Percentiles rank a stretch among this genome's conserved stretches.
Conservation (phyloP, 2,888 invertebrate species). For the Netelia inedita region DNA sequence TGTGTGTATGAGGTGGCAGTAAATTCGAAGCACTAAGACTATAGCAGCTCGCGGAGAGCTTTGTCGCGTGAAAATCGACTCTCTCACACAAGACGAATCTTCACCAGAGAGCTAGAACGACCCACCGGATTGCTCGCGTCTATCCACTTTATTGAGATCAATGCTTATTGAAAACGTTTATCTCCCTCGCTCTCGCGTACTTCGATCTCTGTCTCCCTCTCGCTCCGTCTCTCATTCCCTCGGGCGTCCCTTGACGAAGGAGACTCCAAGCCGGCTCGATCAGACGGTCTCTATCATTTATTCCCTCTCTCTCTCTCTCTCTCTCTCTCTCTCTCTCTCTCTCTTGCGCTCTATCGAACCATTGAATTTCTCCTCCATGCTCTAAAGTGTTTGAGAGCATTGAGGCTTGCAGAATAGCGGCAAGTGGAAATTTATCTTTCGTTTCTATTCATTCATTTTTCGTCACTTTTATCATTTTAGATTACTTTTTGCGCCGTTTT, state of each 20-base stretch:
- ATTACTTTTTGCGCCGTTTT: background rate
- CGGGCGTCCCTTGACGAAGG: constrained; percentile 26
- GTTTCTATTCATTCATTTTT: background rate
- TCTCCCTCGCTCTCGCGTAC: constrained; percentile 52
- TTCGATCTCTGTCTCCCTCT: constrained; percentile 12
- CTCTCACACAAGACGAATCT: constrained; percentile 59
- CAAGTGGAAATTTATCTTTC: background rate
- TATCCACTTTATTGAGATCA: constrained; percentile 78
- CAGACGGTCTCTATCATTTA: constrained; percentile 62
- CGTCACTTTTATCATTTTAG: background rate
- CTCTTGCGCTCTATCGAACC: constrained; percentile 13
- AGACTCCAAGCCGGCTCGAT: constrained; percentile 52
- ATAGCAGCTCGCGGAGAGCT: constrained; percentile 65
- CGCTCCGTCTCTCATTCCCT: constrained; percentile 9
- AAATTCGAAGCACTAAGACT: constrained; percentile 43
- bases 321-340: background rate
- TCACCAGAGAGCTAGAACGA: constrained; percentile 56
- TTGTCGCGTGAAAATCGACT: constrained; percentile 64
- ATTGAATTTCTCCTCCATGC: constrained; percentile 6
- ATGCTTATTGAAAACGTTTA: constrained; percentile 77
- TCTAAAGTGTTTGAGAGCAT: background rate
- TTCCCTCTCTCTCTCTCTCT: constrained; percentile 31
- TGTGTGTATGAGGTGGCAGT: constrained; percentile 34
- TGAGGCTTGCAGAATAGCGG: background rate
- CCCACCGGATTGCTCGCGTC: constrained; percentile 72